phyloP scores from a whole-genome alignment of 2,113 vertebrate species.

The Gobius niger region DNA sequence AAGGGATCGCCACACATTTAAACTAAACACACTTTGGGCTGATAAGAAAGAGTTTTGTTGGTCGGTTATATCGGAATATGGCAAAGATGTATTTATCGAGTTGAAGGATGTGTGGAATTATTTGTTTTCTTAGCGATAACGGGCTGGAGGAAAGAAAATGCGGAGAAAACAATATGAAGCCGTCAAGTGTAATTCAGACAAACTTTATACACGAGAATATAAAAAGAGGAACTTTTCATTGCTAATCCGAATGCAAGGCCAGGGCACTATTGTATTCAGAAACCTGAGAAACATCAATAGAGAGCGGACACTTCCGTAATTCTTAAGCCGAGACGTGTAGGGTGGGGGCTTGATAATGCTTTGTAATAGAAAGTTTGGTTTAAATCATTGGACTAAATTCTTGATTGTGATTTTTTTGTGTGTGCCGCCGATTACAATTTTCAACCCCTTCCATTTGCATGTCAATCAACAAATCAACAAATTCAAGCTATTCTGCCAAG shows the following conservation, averaged over 20 bases:
- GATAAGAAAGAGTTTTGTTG: constrained; percentile 25
- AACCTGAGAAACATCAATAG: too few relatives aligned
- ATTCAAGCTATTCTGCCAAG: not conserved
- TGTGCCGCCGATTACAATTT: not conserved
- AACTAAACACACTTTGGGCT: constrained; percentile 2
- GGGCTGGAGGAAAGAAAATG: not conserved
- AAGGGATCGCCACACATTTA: not conserved
- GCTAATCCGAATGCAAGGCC: too few relatives aligned
- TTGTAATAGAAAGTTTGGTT: not conserved
- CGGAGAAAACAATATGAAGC: not conserved
- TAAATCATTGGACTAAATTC: not conserved
- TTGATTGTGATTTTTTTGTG: not conserved
- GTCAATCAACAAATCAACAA: not conserved
- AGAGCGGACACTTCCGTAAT: too few relatives aligned
- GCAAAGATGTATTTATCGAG: not conserved
- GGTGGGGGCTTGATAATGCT: too few relatives aligned
- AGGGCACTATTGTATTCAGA: too few relatives aligned
- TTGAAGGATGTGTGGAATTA: not conserved
- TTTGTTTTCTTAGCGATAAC: not conserved
- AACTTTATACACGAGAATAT: too few relatives aligned
- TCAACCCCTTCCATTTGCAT: not conserved
- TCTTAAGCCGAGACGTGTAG: too few relatives aligned
- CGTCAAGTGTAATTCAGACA: not conserved
- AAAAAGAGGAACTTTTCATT: too few relatives aligned
- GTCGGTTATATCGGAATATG: constrained; percentile 3